These are phyloP conservation scores for Incurvaria masculella DNA, from an alignment of 2,888 invertebrate genomes.

Conservation along the genomic window DNA sequence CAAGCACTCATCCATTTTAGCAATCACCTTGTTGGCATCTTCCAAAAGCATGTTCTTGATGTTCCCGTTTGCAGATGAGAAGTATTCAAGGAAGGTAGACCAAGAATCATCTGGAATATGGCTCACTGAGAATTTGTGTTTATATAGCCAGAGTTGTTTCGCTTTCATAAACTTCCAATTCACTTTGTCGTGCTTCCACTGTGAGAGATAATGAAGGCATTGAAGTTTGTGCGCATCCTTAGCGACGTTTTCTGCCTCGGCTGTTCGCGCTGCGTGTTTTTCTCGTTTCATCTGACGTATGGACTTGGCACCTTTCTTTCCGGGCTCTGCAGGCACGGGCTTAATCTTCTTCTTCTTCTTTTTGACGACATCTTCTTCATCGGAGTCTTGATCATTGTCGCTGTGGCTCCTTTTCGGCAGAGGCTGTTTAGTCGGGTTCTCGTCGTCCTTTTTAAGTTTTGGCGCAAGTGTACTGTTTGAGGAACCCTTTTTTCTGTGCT, in stretches of 20 bases:
- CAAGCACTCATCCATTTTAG: conserved; percentile 56
- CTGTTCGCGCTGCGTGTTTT: conserved; percentile 55
- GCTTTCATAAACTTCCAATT: conserved; percentile 82
- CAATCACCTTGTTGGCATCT: conserved; percentile 62
- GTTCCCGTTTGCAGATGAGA: conserved; percentile 65
- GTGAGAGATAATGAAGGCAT: conserved; percentile 63
- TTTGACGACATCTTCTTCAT: conserved; percentile 17
- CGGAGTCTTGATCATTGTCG: conserved; percentile 29
- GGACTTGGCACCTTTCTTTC: conserved; percentile 52
- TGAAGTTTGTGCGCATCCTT: conserved; percentile 57
- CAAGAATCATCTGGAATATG: conserved; percentile 62
- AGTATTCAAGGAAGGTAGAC: conserved; percentile 66
- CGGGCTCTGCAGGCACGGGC: conserved; percentile 23
- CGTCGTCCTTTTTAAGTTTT: too few species aligned
- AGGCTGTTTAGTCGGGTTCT: too few species aligned
- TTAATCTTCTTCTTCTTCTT: conserved; percentile 37
- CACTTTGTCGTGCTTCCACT: conserved; percentile 67
- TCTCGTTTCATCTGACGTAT: conserved; percentile 64
- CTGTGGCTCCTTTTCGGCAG: conserved; percentile 16
- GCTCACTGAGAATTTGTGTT: conserved; percentile 61
- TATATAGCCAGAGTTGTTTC: conserved; percentile 72
- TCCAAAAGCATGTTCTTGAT: conserved; percentile 60
- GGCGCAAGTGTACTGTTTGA: too few species aligned
- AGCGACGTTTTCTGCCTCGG: conserved; percentile 49
- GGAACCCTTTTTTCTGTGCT: too few species aligned